Evolutionary conservation across 2,888 invertebrate species (phyloP).

Genomic region (Clusia tigrina): DNA sequence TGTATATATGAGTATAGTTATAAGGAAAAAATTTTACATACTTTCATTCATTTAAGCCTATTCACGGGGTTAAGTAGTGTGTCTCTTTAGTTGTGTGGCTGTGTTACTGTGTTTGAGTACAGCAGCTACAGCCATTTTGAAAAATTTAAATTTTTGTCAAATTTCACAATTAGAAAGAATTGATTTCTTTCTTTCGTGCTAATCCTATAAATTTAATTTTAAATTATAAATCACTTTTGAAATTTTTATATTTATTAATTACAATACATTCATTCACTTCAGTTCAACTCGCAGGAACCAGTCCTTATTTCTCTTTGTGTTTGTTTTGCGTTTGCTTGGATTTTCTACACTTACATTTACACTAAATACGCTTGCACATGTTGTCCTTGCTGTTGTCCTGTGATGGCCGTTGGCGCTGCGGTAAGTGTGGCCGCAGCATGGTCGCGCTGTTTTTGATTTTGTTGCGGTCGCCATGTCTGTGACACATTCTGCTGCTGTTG

Average conservation of each 20-base stretch:
- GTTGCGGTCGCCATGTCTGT: slow-evolving; percentile 67
- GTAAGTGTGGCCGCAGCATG: slow-evolving; percentile 12
- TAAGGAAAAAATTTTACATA: slow-evolving; percentile 5
- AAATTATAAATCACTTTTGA: slow-evolving; percentile 34
- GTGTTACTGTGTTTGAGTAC: neutral
- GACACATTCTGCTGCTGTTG: slow-evolving; percentile 47
- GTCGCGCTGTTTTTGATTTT: slow-evolving; percentile 57
- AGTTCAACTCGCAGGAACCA: slow-evolving; percentile 50
- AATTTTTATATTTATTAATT: slow-evolving; percentile 49
- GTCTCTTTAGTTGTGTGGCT: slow-evolving; percentile 23
- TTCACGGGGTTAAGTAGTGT: slow-evolving; percentile 14
- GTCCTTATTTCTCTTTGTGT: slow-evolving; percentile 41
- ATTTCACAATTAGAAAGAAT: no score
- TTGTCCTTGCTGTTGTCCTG: slow-evolving; percentile 62
- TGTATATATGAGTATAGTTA: neutral
- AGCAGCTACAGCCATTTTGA: neutral
- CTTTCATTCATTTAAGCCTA: neutral
- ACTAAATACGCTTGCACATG: slow-evolving; percentile 65
- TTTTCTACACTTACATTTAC: slow-evolving; percentile 41
- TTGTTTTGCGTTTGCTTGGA: neutral
- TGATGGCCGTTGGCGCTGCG: slow-evolving; percentile 37
- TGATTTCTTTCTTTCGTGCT: slow-evolving; percentile 12
- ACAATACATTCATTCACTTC: slow-evolving; percentile 39
- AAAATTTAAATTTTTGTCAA: neutral
- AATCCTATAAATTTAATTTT: slow-evolving; percentile 38